Evolutionary conservation across 2,888 invertebrate species (phyloP).

Genomic region (Alentia gelatinosa): DNA sequence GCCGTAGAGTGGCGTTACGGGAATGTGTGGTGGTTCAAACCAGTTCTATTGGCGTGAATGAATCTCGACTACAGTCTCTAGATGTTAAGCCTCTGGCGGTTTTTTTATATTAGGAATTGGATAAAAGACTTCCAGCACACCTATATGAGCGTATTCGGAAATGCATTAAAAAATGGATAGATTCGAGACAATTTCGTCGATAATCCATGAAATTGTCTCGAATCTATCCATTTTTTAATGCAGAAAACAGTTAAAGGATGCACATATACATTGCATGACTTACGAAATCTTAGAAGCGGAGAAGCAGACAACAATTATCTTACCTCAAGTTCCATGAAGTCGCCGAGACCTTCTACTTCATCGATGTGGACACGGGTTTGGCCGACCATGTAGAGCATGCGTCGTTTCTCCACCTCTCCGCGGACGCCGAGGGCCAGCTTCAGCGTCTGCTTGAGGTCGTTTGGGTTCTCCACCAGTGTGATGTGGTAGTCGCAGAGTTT

Average conservation of each 20-base stretch:
- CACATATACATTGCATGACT: not conserved
- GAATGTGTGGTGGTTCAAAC: too few species aligned
- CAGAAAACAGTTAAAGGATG: too few species aligned
- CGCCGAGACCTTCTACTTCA: slow-evolving; percentile 88
- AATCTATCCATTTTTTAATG: not conserved
- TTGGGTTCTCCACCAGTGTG: slow-evolving; percentile 81
- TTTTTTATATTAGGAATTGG: too few species aligned
- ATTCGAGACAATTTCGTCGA: too few species aligned
- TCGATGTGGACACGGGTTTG: slow-evolving; percentile 95
- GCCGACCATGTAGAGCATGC: slow-evolving; percentile 89
- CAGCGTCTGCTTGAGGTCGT: slow-evolving; percentile 83
- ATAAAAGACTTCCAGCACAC: too few species aligned
- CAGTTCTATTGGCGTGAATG: too few species aligned
- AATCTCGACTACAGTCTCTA: too few species aligned
- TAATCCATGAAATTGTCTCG: too few species aligned
- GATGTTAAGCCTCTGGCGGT: too few species aligned
- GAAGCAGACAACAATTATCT: not conserved
- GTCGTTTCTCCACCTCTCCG: slow-evolving; percentile 88
- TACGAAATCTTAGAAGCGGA: not conserved
- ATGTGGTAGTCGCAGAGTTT: slow-evolving; percentile 89
- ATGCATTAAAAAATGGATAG: too few species aligned
- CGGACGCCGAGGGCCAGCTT: slow-evolving; percentile 85
- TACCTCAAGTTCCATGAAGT: slow-evolving; percentile 93
- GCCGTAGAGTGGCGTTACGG: too few species aligned
- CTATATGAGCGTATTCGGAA: too few species aligned